Conservation (phyloP, 2,888 invertebrate species). For the Euplagia quadripunctaria region DNA sequence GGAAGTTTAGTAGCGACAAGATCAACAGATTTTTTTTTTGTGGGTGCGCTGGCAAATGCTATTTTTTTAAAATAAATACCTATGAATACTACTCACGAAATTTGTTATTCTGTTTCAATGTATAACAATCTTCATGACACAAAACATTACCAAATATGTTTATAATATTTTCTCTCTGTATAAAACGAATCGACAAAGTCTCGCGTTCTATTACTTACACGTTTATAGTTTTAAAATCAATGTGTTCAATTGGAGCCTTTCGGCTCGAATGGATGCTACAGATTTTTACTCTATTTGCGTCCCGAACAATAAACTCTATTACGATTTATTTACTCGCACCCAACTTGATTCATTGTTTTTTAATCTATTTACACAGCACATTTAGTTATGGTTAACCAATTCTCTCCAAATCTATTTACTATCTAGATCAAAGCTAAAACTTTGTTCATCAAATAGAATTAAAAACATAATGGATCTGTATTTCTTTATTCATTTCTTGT, state of each 20-base stretch:
- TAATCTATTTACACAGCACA: slow-evolving; percentile 30
- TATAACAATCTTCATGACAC: too few species aligned
- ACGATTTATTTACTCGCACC: slow-evolving; percentile 38
- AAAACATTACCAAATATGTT: too few species aligned
- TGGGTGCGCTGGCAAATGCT: too few species aligned
- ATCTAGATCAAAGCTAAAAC: slow-evolving; percentile 17
- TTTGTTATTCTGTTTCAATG: too few species aligned
- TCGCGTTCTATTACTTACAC: not conserved
- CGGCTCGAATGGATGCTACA: slow-evolving; percentile 29
- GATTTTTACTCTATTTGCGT: slow-evolving; percentile 40
- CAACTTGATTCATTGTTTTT: slow-evolving; percentile 43
- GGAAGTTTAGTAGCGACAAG: too few species aligned
- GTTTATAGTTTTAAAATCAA: slow-evolving; percentile 39
- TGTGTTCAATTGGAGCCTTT: slow-evolving; percentile 31
- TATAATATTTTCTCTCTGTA: too few species aligned
- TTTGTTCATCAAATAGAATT: slow-evolving; percentile 26
- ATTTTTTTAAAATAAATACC: too few species aligned
- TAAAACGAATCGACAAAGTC: too few species aligned
- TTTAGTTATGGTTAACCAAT: slow-evolving; percentile 34
- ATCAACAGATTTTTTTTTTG: too few species aligned
- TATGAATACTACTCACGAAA: too few species aligned
- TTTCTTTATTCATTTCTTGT: not conserved
- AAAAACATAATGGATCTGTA: slow-evolving; percentile 11
- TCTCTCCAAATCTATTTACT: slow-evolving; percentile 22
- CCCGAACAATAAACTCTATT: slow-evolving; percentile 37